Percentiles rank a stretch among this genome's conserved stretches.
These are phyloP conservation scores for Alligator sinensis DNA, from an alignment of 2,113 vertebrate genomes.

Conservation along the genomic window DNA sequence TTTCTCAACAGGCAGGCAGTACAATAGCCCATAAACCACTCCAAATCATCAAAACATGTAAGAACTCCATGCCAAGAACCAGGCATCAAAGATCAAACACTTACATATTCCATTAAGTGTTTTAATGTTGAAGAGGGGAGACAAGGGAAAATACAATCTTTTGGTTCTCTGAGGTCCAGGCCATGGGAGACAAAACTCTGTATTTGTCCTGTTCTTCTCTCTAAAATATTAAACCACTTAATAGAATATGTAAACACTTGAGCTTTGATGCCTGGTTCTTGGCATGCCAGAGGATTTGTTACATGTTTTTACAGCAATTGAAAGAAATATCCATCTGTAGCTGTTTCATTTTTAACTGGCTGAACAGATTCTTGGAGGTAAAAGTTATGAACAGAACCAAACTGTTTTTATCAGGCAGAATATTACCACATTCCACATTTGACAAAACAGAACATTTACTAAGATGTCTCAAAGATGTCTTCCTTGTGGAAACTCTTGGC, in stretches of 20 bases:
- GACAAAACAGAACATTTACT: conserved; percentile 41
- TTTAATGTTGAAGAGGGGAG: conserved; percentile 59
- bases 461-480: neutral
- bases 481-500: neutral
- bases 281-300: conserved; percentile 70
- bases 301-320: conserved; percentile 69
- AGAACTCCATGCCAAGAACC: conserved; percentile 21
- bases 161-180: conserved; percentile 36
- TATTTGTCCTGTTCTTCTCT: conserved; percentile 49
- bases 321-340: conserved; percentile 70
- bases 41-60: conserved; percentile 58
- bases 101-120: conserved; percentile 65
- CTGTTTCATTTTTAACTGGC: conserved; percentile 67
- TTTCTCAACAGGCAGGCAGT: conserved; percentile 52
- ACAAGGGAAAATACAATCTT: conserved; percentile 48
- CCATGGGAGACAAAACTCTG: conserved; percentile 32
- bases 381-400: conserved; percentile 59
- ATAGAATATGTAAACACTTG: conserved; percentile 67
- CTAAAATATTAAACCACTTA: conserved; percentile 68
- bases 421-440: conserved; percentile 62
- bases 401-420: conserved; percentile 48
- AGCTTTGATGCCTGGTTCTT: conserved; percentile 69
- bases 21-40: conserved; percentile 58
- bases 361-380: conserved; percentile 70
- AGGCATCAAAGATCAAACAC: conserved; percentile 59